Evolutionary conservation across 64 coral and sea anemone genomes (phyloP).

Genomic region (Actinia tenebrosa): DNA sequence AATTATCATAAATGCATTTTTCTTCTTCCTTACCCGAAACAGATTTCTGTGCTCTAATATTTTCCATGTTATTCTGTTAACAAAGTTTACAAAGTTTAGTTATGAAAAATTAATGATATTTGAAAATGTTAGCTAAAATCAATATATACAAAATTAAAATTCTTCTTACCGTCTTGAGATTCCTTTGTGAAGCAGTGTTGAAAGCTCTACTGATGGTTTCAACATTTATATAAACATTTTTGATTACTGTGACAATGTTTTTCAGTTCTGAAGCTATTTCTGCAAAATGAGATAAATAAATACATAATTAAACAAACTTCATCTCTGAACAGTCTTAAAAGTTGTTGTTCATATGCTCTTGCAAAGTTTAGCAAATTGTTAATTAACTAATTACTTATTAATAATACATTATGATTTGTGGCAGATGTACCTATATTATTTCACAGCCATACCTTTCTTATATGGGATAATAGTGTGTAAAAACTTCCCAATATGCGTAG

Average conservation of each 20-base stretch:
- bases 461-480: conserved; percentile 42
- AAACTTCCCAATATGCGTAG: conserved; percentile 60
- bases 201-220: conserved; percentile 45
- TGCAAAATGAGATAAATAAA: background rate
- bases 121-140: background rate
- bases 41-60: conserved; percentile 90
- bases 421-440: no score
- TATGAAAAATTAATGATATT: background rate
- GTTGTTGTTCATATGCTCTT: no score
- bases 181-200: conserved; percentile 50
- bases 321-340: no score
- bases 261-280: conserved; percentile 4
- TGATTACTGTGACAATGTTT: conserved; percentile 23
- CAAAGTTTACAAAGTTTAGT: background rate
- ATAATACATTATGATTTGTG: no score
- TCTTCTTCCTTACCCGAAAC: conserved; percentile 53
- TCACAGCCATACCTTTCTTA: background rate
- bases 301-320: no score
- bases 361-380: no score
- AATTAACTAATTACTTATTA: no score
- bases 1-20: no score
- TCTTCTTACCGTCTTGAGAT: conserved; percentile 41
- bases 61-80: conserved; percentile 58
- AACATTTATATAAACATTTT: conserved; percentile 59
- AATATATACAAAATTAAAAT: background rate